Evolutionary conservation across 1,140 invertebrate genomes (phyloP).

Genomic region (Proales similis): DNA sequence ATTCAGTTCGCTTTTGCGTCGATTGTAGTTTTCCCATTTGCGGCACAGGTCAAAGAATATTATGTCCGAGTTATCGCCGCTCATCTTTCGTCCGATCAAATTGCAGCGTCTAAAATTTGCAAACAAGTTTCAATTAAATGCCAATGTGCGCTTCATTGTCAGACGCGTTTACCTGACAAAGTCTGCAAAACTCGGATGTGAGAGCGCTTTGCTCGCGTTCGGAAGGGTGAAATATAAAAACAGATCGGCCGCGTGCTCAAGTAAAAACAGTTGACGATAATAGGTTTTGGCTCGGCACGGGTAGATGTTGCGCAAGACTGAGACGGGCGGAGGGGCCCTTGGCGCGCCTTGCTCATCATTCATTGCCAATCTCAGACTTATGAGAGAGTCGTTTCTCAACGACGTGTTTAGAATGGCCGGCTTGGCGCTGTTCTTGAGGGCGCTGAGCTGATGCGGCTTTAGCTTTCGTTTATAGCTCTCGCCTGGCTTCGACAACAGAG

Average conservation of each 20-base stretch:
- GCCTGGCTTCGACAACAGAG: constrained; percentile 18
- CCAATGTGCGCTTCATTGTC: no score
- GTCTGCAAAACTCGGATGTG: constrained; percentile 1
- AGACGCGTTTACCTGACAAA: constrained; percentile 35
- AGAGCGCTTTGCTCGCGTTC: constrained; percentile 4
- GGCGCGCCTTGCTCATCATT: no score
- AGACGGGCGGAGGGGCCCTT: no score
- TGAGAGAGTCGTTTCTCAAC: no score
- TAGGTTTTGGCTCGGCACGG: no score
- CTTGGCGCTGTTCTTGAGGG: no score
- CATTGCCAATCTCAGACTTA: no score
- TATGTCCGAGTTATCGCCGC: constrained; percentile 28
- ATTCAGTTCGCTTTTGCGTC: constrained; percentile 16
- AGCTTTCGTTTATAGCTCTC: constrained; percentile 1
- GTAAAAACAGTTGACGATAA: constrained; percentile 8
- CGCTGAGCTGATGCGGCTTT: no score
- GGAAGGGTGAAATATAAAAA: constrained; percentile 26
- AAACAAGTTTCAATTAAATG: no score
- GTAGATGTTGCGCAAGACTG: no score
- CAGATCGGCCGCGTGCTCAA: constrained; percentile 18
- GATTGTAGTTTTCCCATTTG: constrained; percentile 36
- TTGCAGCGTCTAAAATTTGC: constrained; percentile 18
- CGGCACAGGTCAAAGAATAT: constrained; percentile 31
- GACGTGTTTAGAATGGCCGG: no score
- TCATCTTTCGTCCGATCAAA: not conserved